A percentile compares a stretch with the other conserved stretches of the same genome.
phyloP scores from a whole-genome alignment of 1,140 invertebrate genomes.

The Acromyrmex heyeri region DNA sequence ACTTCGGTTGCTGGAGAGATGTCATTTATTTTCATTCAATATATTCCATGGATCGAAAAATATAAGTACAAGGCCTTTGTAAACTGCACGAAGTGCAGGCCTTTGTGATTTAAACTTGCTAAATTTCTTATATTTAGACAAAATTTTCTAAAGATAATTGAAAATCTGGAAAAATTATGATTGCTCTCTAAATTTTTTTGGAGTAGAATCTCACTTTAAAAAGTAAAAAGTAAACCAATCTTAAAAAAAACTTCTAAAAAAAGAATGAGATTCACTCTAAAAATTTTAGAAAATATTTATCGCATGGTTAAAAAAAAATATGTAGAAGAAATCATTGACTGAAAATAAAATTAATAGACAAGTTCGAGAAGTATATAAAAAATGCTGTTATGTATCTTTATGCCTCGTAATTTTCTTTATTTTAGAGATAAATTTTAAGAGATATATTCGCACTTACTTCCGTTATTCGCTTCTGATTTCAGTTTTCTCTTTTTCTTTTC shows the following conservation, averaged over 20 bases:
- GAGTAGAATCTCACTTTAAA: too few relatives aligned
- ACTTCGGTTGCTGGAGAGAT: neutral
- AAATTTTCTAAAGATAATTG: neutral
- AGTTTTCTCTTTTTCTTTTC: neutral
- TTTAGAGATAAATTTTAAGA: neutral
- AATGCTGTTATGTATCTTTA: neutral
- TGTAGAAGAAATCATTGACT: neutral
- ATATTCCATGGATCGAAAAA: neutral
- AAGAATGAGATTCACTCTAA: too few relatives aligned
- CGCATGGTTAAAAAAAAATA: neutral
- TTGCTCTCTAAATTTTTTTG: neutral
- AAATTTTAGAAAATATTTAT: neutral
- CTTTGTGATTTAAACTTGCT: neutral
- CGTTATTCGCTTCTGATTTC: neutral
- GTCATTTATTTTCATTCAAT: slow-evolving; percentile 36
- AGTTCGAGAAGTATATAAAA: neutral
- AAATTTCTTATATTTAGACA: neutral
- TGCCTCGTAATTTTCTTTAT: slow-evolving; percentile 6
- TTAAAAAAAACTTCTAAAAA: too few relatives aligned
- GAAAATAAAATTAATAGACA: neutral
- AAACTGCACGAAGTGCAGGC: neutral
- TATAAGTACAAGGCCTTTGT: neutral
- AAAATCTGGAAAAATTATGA: neutral
- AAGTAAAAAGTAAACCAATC: too few relatives aligned
- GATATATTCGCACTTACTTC: neutral